A percentile compares a stretch with the other conserved stretches of the same genome.
Conservation (phyloP, 2,888 invertebrate genomes). For the Cabera pusaria region DNA sequence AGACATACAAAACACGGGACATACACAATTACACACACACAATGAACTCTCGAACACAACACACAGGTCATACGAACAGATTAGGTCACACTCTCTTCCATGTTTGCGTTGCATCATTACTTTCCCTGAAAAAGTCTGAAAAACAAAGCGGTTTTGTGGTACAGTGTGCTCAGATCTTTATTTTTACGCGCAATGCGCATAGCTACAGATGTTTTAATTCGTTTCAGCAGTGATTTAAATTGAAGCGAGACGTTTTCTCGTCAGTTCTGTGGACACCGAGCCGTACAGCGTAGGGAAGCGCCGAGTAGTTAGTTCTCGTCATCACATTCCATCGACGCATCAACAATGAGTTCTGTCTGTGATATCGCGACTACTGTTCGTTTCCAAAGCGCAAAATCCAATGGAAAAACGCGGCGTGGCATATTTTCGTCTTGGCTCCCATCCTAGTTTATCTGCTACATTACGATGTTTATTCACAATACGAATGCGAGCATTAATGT, state of each 20-base stretch:
- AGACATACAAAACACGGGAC: conserved; percentile 62
- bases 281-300: conserved; percentile 32
- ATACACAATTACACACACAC: conserved; percentile 41
- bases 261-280: too few species aligned
- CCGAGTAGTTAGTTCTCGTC: conserved; percentile 31
- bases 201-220: conserved; percentile 25
- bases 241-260: conserved; percentile 15
- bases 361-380: conserved; percentile 65
- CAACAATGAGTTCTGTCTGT: conserved; percentile 63
- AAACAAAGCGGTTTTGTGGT: conserved; percentile 25
- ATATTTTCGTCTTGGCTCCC: conserved; percentile 84
- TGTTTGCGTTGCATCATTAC: conserved; percentile 36
- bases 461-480: conserved; percentile 84
- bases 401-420: conserved; percentile 82
- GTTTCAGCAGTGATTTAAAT: conserved; percentile 20
- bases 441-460: conserved; percentile 84
- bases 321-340: conserved; percentile 58
- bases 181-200: conserved; percentile 40
- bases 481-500: conserved; percentile 80
- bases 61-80: conserved; percentile 43
- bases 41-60: conserved; percentile 43
- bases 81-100: conserved; percentile 58
- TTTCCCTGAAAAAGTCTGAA: conserved; percentile 24
- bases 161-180: conserved; percentile 39
- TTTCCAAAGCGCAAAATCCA: conserved; percentile 80